Percentiles rank a stretch among this genome's conserved stretches.
phyloP scores from a whole-genome alignment of 2,888 invertebrate genomes.

The Dysmachus trigonus region DNA sequence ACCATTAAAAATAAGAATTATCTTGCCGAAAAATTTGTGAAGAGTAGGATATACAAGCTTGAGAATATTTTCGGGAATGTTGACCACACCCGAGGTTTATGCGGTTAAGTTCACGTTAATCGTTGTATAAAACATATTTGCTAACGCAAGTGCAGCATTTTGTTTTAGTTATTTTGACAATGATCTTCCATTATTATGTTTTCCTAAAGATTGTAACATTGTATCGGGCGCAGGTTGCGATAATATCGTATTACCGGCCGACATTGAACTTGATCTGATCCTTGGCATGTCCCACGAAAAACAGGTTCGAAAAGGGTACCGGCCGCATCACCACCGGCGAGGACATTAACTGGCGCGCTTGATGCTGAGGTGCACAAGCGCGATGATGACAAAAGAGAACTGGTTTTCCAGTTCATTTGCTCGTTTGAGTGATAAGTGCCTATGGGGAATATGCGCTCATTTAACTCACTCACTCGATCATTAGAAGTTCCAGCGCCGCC shows the following conservation, averaged over 20 bases:
- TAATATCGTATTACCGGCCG: slow-evolving; percentile 31
- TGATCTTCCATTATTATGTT: slow-evolving; percentile 37
- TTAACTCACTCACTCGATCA: background rate
- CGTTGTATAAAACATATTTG: slow-evolving; percentile 8
- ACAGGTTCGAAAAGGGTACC: background rate
- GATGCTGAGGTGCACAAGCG: background rate
- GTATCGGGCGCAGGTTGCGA: slow-evolving; percentile 7
- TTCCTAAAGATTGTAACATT: slow-evolving; percentile 8
- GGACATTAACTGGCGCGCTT: background rate
- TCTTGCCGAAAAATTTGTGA: background rate
- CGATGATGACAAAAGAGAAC: slow-evolving; percentile 23
- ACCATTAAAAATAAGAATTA: background rate
- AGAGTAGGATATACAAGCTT: background rate
- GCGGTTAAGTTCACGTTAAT: background rate
- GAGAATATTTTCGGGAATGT: background rate
- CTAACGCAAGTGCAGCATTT: slow-evolving; percentile 3
- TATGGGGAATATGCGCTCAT: background rate
- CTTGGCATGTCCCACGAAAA: background rate
- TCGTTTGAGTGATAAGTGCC: background rate
- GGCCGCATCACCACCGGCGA: background rate
- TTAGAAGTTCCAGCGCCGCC: background rate
- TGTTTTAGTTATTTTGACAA: slow-evolving; percentile 27
- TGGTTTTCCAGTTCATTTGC: slow-evolving; percentile 34
- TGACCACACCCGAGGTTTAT: background rate
- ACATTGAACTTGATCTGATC: slow-evolving; percentile 36